Evolutionary conservation across 2,797 vertebrate genomes (phyloP), one percentile per base, ranked within the genome.

Genomic region (Ibycter americanus): DNA sequence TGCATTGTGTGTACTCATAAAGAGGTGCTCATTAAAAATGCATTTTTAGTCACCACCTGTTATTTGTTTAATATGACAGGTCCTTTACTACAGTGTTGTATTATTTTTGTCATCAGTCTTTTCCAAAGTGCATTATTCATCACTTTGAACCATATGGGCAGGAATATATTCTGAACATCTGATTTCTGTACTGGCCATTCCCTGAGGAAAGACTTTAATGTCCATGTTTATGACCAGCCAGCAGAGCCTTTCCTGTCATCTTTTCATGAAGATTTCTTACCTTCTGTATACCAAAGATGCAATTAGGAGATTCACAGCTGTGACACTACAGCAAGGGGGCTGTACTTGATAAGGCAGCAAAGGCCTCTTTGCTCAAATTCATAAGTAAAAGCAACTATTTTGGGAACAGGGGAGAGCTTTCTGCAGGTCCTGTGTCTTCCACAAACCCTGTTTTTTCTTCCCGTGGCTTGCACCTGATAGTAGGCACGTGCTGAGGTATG

Each of bases 1-100:
- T 93, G 52, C 42, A n/a, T 84, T 89, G 61, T 92, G 49, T 73
- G 67, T 26, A 66, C 89, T 91, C 34, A n/a, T 83, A 56, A 94
- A 65, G 80, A 95, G 63, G 18, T 0, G 6, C 63, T 96, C 74
- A 94, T 97, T 93, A 96, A 97, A 97, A 92, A 96, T 93, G 63
- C 42, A 26, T 46, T 90, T 92, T 94, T 82, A 84, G 89, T 83
- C 65, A 71, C 89, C 92, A 95, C 96, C 94, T 97, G 88, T 93
- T 95, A 85, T 96, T 96, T 90, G 79, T 90, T 94, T 95, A 92
- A 61, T 94, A 71, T 31, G 73, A 65, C 56, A 63, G 29, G 27
- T 56, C 55, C 87, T 93, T 81, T 82, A 61, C 46, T 92, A 31
- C 51, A 38, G 42, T 0, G 25, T 21, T 84, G 29, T 55, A 31